A percentile compares a stretch with the other conserved stretches of the same genome.
phyloP scores from a whole-genome alignment of 2,888 invertebrate genomes.

The Hypsopygia costalis region DNA sequence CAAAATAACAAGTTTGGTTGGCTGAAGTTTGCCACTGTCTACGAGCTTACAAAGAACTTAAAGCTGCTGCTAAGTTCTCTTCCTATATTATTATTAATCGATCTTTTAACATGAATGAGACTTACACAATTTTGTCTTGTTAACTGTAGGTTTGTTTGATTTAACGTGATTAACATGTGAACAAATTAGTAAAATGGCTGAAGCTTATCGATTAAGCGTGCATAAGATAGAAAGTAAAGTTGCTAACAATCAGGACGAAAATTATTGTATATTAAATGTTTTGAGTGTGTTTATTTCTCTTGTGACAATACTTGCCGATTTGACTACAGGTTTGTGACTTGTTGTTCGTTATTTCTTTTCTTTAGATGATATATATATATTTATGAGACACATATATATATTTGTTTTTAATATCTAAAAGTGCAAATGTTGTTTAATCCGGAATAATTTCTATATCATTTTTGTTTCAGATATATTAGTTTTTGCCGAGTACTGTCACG shows the following conservation, averaged over 20 bases:
- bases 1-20: not conserved
- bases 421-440: too few relatives aligned
- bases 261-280: conserved; percentile 73
- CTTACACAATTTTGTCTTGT: not conserved
- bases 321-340: conserved; percentile 75
- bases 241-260: conserved; percentile 57
- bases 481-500: conserved; percentile 78
- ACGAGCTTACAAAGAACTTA: not conserved
- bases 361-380: too few relatives aligned
- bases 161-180: not conserved
- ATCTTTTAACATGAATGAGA: too few relatives aligned
- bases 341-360: conserved; percentile 19
- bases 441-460: too few relatives aligned
- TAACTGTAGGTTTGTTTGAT: too few relatives aligned
- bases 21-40: not conserved
- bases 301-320: conserved; percentile 79
- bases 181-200: conserved; percentile 49
- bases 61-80: not conserved
- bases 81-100: not conserved
- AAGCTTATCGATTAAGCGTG: conserved; percentile 62
- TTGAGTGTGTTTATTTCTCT: conserved; percentile 79
- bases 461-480: conserved; percentile 76
- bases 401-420: too few relatives aligned
- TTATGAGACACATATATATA: too few relatives aligned
- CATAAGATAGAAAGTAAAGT: conserved; percentile 51